Evolutionary conservation across 1,140 invertebrate genomes (phyloP), one percentile per base, ranked within the genome.

Genomic region (Macrotrachela quadricornifera): DNA sequence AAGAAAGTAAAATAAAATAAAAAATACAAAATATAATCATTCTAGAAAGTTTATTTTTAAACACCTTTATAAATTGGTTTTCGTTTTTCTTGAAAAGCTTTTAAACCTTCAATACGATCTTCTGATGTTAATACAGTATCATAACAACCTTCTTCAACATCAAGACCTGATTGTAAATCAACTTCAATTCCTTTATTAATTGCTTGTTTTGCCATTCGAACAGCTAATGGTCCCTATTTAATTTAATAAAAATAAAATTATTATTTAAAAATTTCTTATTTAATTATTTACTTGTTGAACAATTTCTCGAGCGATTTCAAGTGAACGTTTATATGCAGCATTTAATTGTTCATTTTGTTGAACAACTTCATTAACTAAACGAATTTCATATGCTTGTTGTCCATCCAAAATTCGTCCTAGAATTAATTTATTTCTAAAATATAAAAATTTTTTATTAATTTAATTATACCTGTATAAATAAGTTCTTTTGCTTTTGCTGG

Each of bases 81-180:
- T 55, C 92, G 76, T 72, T 99, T 97, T 62, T 95, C 85, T 46
- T 76, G 78, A 67, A 97, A 99, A 2, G 92, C 90, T 38, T 76
- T 73, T 51, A 97, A 72, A 36, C 87, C 92, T 72, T 99, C 92
- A 12, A 86, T 64, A 57, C 92, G 76, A 71, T 97, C 91, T 68
- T 85, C 81, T 0, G 88, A 94, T 11, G 82, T 79, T 44, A 96
- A 77, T 16, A 91, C 75, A 63, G 68, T 54, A 15, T 56, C 46
- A 38, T 58, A 50, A 67, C 81, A 95, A 43, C 82, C 78, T 66
- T 88, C 80, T 70, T 99, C 94, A 59, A 91, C 82, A 51, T 79
- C 77, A 64, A 86, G 77, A 12, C 82, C 91, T 59, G 81, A 79
- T 42, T 75, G 73, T 13, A 96, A 67, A 62, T 86, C 80, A 42